Evolutionary conservation across 2,888 invertebrate genomes (phyloP).

Genomic region (Hipparchia sbordonii): DNA sequence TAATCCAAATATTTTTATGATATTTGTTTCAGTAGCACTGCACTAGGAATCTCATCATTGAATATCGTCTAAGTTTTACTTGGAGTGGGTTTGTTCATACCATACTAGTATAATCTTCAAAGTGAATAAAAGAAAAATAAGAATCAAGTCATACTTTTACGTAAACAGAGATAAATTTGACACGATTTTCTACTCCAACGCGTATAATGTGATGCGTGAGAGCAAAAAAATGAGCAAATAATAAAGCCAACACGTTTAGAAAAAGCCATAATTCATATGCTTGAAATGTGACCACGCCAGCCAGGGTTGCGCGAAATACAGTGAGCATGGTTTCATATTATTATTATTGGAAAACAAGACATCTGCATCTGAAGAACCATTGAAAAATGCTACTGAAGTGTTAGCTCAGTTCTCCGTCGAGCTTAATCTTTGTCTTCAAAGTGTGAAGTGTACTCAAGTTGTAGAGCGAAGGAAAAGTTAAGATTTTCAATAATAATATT

Average conservation of each 20-base stretch:
- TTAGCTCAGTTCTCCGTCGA: background rate
- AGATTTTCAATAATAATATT: background rate
- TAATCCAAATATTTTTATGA: too few species aligned
- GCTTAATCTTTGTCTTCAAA: constrained; percentile 13
- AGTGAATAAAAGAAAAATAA: too few species aligned
- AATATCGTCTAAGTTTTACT: too few species aligned
- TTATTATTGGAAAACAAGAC: background rate
- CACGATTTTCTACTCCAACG: constrained; percentile 34
- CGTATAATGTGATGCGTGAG: constrained; percentile 16
- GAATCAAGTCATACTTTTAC: constrained; percentile 41
- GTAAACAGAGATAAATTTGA: constrained; percentile 38
- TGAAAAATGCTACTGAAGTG: constrained; percentile 10
- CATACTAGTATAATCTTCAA: too few species aligned
- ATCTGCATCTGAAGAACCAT: background rate
- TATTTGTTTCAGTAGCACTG: too few species aligned
- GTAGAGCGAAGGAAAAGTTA: background rate
- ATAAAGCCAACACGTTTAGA: constrained; percentile 1
- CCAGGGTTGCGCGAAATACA: background rate
- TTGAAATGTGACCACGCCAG: background rate
- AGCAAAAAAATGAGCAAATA: background rate
- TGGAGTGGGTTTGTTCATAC: too few species aligned
- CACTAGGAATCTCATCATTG: too few species aligned
- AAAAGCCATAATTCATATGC: background rate
- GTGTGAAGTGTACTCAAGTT: constrained; percentile 13
- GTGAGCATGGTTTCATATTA: background rate